A percentile compares a stretch with the other conserved stretches of the same genome.
Conservation (phyloP, 1,140 invertebrate species). For the Atopsyche davidsoni region DNA sequence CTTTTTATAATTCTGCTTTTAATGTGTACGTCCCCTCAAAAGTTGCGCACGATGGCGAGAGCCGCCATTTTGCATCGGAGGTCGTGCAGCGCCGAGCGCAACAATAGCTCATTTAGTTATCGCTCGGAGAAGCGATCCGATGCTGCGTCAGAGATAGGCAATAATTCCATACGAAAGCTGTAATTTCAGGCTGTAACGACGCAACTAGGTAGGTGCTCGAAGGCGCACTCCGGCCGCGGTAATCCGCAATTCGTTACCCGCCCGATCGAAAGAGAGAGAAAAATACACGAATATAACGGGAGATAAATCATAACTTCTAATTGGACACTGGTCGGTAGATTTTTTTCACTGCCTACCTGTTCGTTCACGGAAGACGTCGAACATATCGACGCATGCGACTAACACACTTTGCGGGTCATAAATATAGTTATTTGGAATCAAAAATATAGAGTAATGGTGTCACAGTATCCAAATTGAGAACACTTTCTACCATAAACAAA, state of each 20-base stretch:
- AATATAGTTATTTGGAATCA: too few relatives aligned
- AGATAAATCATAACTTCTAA: slow-evolving; percentile 17
- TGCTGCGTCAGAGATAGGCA: slow-evolving; percentile 1
- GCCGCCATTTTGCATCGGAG: too few relatives aligned
- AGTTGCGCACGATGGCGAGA: too few relatives aligned
- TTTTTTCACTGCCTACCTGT: slow-evolving; percentile 1
- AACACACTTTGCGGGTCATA: slow-evolving; percentile 2
- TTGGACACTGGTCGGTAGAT: slow-evolving; percentile 12
- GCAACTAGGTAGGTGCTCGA: background rate
- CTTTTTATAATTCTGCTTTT: too few relatives aligned
- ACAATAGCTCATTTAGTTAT: slow-evolving; percentile 1
- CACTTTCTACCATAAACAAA: too few relatives aligned
- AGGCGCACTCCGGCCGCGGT: too few relatives aligned
- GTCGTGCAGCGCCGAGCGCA: background rate
- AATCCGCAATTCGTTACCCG: too few relatives aligned
- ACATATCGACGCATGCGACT: background rate
- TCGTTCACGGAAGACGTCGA: background rate
- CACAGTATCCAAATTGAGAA: too few relatives aligned
- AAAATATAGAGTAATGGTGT: too few relatives aligned
- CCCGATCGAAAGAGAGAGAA: too few relatives aligned
- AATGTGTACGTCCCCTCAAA: too few relatives aligned
- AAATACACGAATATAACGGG: too few relatives aligned
- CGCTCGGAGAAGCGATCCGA: background rate
- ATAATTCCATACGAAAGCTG: slow-evolving; percentile 5
- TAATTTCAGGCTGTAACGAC: slow-evolving; percentile 10